phyloP scores from a whole-genome alignment of 1,140 invertebrate genomes.

The Drosophila pseudoobscura region DNA sequence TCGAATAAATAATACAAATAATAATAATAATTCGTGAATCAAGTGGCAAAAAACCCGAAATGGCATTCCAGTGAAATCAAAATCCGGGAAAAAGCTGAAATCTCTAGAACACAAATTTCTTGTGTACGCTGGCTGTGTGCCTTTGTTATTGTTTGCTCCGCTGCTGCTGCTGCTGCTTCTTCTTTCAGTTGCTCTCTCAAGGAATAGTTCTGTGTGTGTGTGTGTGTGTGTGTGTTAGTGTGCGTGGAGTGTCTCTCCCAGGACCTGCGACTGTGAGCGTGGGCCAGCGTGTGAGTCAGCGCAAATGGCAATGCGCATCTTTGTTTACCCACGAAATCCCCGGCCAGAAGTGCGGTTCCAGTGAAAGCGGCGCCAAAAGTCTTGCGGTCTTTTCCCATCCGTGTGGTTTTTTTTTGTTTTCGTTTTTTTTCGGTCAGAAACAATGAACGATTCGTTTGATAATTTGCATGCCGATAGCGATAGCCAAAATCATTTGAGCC shows the following conservation, averaged over 20 bases:
- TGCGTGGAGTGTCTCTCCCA: conserved; percentile 9
- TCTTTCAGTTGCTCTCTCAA: conserved; percentile 16
- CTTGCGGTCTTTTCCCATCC: background rate
- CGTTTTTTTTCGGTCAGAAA: conserved; percentile 16
- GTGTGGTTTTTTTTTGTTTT: conserved; percentile 8
- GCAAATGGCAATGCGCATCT: conserved; percentile 76
- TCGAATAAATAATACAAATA: conserved; percentile 10
- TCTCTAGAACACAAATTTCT: conserved; percentile 16
- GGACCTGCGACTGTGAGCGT: conserved; percentile 1
- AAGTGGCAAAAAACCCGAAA: conserved; percentile 2
- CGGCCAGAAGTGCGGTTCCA: conserved; percentile 8
- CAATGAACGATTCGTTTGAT: conserved; percentile 73
- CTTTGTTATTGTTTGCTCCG: conserved; percentile 70
- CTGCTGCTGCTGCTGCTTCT: conserved; percentile 32
- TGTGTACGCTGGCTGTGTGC: conserved; percentile 21
- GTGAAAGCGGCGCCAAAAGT: conserved; percentile 73
- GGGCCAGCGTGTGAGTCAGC: conserved; percentile 60
- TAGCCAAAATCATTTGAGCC: conserved; percentile 18
- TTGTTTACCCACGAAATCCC: conserved; percentile 50
- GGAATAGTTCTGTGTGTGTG: conserved; percentile 67
- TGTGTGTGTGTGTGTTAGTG: conserved; percentile 38
- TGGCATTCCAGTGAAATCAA: conserved; percentile 19
- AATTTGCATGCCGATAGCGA: conserved; percentile 63
- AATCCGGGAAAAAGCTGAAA: conserved; percentile 14
- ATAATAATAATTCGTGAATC: conserved; percentile 5